Evolutionary conservation across 2,113 vertebrate genomes (phyloP).

Genomic region (Pomatostomus ruficeps): DNA sequence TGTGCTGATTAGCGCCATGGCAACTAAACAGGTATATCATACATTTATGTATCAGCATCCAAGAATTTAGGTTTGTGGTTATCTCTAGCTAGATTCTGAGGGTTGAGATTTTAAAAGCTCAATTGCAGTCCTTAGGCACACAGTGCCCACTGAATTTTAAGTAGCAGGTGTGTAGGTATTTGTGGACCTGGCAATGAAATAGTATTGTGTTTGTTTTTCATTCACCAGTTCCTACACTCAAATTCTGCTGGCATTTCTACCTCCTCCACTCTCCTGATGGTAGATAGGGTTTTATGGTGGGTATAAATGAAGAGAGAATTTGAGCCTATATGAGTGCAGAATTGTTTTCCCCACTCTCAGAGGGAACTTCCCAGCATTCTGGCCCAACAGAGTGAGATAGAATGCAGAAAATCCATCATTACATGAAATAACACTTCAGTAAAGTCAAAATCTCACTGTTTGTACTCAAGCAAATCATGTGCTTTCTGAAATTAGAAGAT

Average conservation of each 20-base stretch:
- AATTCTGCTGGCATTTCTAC: constrained; percentile 35
- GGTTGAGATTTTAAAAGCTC: not conserved
- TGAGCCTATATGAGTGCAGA: not conserved
- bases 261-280: not conserved
- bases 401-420: not conserved
- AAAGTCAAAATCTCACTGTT: not conserved
- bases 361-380: not conserved
- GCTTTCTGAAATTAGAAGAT: not conserved
- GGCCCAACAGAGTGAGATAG: not conserved
- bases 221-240: not conserved
- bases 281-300: not conserved
- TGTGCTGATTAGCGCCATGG: constrained; percentile 47
- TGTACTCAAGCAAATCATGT: not conserved
- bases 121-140: not conserved
- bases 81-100: constrained; percentile 10
- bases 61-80: constrained; percentile 41
- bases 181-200: not conserved
- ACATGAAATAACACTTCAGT: not conserved
- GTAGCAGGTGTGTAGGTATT: not conserved
- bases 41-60: constrained; percentile 32
- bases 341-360: not conserved
- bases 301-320: constrained; percentile 25
- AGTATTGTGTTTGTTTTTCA: not conserved
- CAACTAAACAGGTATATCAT: constrained; percentile 38
- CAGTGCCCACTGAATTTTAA: not conserved